These are phyloP conservation scores for Panorpa germanica DNA, from an alignment of 2,888 invertebrate genomes.

Conservation along the genomic window DNA sequence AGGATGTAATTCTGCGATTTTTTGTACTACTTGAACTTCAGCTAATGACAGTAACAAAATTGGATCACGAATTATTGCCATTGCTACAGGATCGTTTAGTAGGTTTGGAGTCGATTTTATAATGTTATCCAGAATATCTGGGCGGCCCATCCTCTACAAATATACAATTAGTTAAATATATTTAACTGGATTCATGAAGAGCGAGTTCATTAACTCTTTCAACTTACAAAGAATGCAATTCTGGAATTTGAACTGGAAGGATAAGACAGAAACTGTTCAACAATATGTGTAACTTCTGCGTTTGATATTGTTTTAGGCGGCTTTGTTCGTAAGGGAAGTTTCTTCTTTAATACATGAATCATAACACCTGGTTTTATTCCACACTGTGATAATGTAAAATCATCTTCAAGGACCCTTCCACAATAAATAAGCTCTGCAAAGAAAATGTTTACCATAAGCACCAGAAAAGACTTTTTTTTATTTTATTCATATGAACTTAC, in stretches of 20 bases:
- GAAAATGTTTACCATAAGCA: too few species aligned
- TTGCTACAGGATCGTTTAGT: conserved; percentile 43
- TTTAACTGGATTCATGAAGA: conserved; percentile 14
- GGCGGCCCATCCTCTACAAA: conserved; percentile 17
- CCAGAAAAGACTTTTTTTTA: conserved; percentile 7
- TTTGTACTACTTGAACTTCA: conserved; percentile 40
- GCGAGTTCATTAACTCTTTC: conserved; percentile 11
- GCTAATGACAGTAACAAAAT: conserved; percentile 46
- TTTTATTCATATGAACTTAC: conserved; percentile 19
- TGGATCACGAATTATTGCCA: conserved; percentile 52
- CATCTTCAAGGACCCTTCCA: conserved; percentile 40
- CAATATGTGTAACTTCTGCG: conserved; percentile 27
- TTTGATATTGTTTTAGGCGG: conserved; percentile 23
- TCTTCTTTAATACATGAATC: conserved; percentile 30
- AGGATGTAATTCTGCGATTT: conserved; percentile 45
- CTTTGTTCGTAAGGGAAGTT: conserved; percentile 17
- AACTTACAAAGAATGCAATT: conserved; percentile 40
- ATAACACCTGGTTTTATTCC: conserved; percentile 32
- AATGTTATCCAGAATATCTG: conserved; percentile 39
- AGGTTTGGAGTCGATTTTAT: conserved; percentile 47
- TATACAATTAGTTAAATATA: conserved; percentile 10
- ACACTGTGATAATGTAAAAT: conserved; percentile 30
- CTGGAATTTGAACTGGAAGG: conserved; percentile 39
- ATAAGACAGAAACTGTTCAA: conserved; percentile 31
- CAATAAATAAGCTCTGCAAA: conserved; percentile 42